Evolutionary conservation across 2,888 invertebrate genomes (phyloP), one percentile per base, ranked within the genome.

Genomic region (Lasius platythorax): DNA sequence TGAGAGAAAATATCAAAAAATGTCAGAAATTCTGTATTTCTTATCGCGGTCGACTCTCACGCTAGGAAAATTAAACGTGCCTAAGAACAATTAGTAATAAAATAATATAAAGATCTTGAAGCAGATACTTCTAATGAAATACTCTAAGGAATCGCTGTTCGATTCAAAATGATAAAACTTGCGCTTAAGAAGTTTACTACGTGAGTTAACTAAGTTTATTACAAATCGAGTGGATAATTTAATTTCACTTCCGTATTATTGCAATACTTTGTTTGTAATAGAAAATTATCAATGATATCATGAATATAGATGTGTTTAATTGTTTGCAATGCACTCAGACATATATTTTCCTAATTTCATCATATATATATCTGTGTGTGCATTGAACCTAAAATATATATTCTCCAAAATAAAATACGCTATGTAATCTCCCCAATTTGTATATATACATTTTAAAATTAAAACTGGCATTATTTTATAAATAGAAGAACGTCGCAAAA

Each of bases 231-330:
- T 33, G 0, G n/a, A 37, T 72, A 3, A 56, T 2, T 56, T 40
- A 63, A 74, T 74, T 8, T 46, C n/a, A 18, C 33, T 64, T n/a
- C 8, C 30, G 12, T 28, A 58, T 63, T 74, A 15, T 46, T 74
- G 12, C 4, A 74, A 43, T 46, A 74, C 3, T 28, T 74, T 46
- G 15, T 33, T 33, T 33, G 9, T 46, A 46, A 58, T 73, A 12
- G 40, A 73, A 58, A 73, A 56, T 56, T 33, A 37, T 23, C 2
- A 23, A n/a, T 3, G 0, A 23, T 53, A 53, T 53, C 37, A 23
- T 28, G 23, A 73, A 18, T 37, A 18, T 72, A 40, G 0, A 40
- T 15, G 53, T 53, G 5, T 3, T 50, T 53, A 33, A 1, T 70
- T 70, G 50, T 50, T 50, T 53, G 12, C 30, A 28, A 23, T 33